Evolutionary conservation across 2,113 vertebrate species (phyloP).

Genomic region (Sprattus sprattus): DNA sequence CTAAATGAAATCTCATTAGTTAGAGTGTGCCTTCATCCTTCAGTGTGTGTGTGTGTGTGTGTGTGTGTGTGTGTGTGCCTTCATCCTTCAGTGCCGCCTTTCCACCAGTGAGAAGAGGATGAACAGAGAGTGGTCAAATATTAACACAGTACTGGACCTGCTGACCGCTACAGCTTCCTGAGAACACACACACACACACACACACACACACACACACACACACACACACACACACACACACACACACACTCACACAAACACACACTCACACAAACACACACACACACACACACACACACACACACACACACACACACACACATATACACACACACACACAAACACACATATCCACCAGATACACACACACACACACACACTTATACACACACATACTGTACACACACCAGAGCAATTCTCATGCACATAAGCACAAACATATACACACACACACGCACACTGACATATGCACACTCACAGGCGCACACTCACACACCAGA

Average conservation of each 20-base stretch:
- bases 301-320: constrained; percentile 58
- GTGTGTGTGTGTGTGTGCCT: too few relatives aligned
- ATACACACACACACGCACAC: background rate
- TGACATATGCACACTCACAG: background rate
- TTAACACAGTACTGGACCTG: constrained; percentile 60
- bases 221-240: background rate
- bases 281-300: too few relatives aligned
- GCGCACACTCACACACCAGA: too few relatives aligned
- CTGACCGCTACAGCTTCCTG: background rate
- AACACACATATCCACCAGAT: too few relatives aligned
- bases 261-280: too few relatives aligned
- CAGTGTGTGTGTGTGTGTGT: too few relatives aligned
- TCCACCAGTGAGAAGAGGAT: constrained; percentile 42
- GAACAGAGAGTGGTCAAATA: constrained; percentile 53
- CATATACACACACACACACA: constrained; percentile 11
- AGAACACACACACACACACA: constrained; percentile 30
- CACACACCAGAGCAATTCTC: background rate
- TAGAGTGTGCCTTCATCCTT: constrained; percentile 69
- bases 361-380: background rate
- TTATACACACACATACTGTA: background rate
- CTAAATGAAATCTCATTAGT: constrained; percentile 86
- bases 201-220: too few relatives aligned
- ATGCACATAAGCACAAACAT: background rate
- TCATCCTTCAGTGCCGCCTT: constrained; percentile 63
- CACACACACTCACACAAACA: background rate